Evolutionary conservation across 2,113 vertebrate genomes (phyloP).

Genomic region (Galemys pyrenaicus): DNA sequence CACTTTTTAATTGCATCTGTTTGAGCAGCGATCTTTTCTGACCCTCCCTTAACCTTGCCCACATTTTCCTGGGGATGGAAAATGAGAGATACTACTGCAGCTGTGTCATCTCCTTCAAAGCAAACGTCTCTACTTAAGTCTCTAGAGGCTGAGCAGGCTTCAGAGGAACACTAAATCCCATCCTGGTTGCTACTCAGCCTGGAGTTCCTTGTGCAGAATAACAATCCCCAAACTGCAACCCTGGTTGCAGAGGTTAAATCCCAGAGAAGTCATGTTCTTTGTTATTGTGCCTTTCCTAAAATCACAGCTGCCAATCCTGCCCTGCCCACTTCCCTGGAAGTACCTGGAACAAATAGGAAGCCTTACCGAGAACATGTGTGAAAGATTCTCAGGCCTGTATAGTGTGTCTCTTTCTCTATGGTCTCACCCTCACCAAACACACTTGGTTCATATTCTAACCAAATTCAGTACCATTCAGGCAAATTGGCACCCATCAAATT

Average conservation of each 20-base stretch:
- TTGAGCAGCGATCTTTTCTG: not conserved
- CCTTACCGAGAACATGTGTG: not conserved
- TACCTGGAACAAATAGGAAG: not conserved
- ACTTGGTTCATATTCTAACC: accelerated
- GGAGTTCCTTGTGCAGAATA: not conserved
- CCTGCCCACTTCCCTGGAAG: not conserved
- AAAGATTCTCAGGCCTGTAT: not conserved
- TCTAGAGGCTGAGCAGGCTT: not conserved
- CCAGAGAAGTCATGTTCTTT: accelerated
- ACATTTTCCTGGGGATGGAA: not conserved
- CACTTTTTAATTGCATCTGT: not conserved
- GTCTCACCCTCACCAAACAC: not conserved
- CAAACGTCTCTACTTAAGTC: not conserved
- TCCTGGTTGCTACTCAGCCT: not conserved
- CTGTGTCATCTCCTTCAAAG: slow-evolving; percentile 20
- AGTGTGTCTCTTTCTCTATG: accelerated
- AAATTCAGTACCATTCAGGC: not conserved
- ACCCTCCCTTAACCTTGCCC: not conserved
- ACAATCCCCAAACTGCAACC: not conserved
- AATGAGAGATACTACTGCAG: not conserved
- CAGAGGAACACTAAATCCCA: not conserved
- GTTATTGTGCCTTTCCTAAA: not conserved
- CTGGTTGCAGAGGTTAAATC: not conserved
- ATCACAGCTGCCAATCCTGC: not conserved
- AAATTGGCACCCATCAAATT: not conserved